phyloP scores from a whole-genome alignment of 1,140 invertebrate genomes.

The Aphaenogaster ashmeadi region DNA sequence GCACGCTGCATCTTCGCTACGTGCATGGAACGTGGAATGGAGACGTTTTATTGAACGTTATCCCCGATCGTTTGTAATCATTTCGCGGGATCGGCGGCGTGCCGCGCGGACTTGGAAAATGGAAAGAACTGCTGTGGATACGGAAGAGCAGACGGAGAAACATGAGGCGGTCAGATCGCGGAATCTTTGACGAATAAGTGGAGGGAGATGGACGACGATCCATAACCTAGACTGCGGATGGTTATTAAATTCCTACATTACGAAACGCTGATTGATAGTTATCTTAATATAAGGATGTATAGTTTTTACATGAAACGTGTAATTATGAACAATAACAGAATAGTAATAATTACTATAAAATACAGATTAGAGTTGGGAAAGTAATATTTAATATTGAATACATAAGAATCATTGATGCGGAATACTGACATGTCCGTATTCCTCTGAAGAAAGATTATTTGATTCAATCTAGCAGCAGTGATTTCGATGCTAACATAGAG shows the following conservation, averaged over 20 bases:
- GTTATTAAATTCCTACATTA: slow-evolving; percentile 48
- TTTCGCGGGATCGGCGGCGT: slow-evolving; percentile 67
- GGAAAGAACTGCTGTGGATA: slow-evolving; percentile 55
- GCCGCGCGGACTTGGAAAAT: slow-evolving; percentile 75
- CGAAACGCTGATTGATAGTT: slow-evolving; percentile 8
- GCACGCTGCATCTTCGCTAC: slow-evolving; percentile 60
- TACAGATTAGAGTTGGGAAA: neutral
- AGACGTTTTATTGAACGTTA: slow-evolving; percentile 79
- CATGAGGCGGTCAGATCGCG: neutral
- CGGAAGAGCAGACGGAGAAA: slow-evolving; percentile 13
- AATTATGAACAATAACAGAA: neutral
- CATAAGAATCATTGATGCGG: neutral
- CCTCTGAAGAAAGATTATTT: neutral
- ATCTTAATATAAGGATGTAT: neutral
- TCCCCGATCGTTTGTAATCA: slow-evolving; percentile 78
- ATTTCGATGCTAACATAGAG: slow-evolving; percentile 24
- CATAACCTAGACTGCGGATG: neutral
- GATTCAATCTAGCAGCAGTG: slow-evolving; percentile 5
- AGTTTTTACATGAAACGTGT: neutral
- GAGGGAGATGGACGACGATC: neutral
- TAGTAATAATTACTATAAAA: neutral
- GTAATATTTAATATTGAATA: neutral
- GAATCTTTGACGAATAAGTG: slow-evolving; percentile 17
- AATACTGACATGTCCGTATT: neutral
- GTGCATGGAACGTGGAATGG: slow-evolving; percentile 68